Conservation (phyloP, 2,888 invertebrate genomes). For the Sericinus montela region DNA sequence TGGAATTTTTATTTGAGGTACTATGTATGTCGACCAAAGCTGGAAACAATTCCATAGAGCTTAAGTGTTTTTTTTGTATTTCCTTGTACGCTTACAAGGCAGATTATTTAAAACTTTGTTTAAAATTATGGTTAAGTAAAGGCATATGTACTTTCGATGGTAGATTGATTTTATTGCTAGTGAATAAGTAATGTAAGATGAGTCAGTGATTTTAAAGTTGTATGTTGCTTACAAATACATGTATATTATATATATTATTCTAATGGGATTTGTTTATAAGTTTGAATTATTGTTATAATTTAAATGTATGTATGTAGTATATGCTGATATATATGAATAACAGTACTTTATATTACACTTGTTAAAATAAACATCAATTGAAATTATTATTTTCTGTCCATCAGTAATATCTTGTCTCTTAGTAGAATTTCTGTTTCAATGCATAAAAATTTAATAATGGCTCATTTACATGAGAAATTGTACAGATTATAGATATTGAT, state of each 20-base stretch:
- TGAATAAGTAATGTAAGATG: background rate
- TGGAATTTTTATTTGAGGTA: background rate
- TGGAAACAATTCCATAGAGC: slow-evolving; percentile 2
- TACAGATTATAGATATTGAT: too few relatives aligned
- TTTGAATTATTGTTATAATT: background rate
- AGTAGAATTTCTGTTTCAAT: too few relatives aligned
- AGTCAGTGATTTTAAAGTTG: background rate
- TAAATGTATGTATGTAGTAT: background rate
- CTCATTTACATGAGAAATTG: too few relatives aligned
- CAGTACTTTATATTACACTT: background rate
- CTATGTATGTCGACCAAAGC: slow-evolving; percentile 2
- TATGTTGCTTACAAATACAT: background rate
- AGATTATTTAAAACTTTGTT: background rate
- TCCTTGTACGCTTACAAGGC: background rate
- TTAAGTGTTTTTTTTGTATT: background rate
- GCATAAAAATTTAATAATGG: too few relatives aligned
- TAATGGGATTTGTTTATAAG: background rate
- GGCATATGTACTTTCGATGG: background rate
- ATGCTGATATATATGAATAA: background rate
- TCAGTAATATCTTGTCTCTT: too few relatives aligned
- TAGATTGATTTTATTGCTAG: background rate
- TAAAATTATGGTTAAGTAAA: background rate
- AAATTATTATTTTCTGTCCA: too few relatives aligned
- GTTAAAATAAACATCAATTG: too few relatives aligned
- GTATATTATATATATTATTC: background rate